Percentiles rank a stretch among this genome's conserved stretches.
These are phyloP conservation scores for Euzophera pinguis DNA, from an alignment of 2,888 invertebrate genomes.

Conservation along the genomic window DNA sequence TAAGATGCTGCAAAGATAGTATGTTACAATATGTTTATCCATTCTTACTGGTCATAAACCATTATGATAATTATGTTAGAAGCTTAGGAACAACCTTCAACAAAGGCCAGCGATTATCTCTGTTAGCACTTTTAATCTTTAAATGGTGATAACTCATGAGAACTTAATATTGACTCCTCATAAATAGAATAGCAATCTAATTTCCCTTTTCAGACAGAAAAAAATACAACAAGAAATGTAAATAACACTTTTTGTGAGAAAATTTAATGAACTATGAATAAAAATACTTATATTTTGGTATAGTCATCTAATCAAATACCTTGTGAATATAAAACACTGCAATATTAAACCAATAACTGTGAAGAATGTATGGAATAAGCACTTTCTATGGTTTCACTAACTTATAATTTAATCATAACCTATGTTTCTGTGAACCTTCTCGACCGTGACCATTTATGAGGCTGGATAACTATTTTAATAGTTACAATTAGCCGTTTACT, in stretches of 20 bases:
- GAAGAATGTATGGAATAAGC: conserved; percentile 23
- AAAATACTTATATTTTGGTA: background rate
- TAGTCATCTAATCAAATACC: background rate
- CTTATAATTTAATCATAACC: conserved; percentile 39
- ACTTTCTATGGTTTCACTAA: conserved; percentile 42
- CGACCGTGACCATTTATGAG: conserved; percentile 19
- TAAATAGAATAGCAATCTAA: too few relatives aligned
- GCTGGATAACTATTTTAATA: conserved; percentile 2
- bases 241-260: background rate
- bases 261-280: background rate
- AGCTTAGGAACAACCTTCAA: background rate
- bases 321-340: background rate
- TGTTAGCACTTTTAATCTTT: background rate
- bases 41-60: background rate
- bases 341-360: conserved; percentile 16
- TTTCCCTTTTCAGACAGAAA: too few relatives aligned
- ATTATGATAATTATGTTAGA: conserved; percentile 1
- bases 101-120: background rate
- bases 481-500: conserved; percentile 25
- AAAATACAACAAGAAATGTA: background rate
- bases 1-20: background rate
- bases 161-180: too few relatives aligned
- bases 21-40: background rate
- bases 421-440: conserved; percentile 38
- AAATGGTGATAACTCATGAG: too few relatives aligned